Base-by-base conservation (phyloP, 2,888 invertebrate species). In the Parthenolecanium corni region DNA sequence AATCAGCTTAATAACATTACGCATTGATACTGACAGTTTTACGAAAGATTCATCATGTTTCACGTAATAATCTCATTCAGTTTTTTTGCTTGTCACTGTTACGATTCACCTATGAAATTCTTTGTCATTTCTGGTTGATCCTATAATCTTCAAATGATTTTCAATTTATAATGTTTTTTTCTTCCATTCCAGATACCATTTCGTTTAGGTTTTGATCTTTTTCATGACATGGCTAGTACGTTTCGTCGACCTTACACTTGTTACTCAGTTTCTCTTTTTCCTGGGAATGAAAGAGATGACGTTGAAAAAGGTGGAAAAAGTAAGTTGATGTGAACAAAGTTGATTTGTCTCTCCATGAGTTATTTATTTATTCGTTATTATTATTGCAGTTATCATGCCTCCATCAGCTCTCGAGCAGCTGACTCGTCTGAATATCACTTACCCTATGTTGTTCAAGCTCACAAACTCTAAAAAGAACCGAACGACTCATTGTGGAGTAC, bases 391-490 rank as follows among this genome's bases (percentile, higher is more conserved):
- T 70, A 95, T 97, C 47, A 94, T 97, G 92, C 96, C 97, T 9
- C 94, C 95, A 0, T 95, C 95, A 46, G 95, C 95, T 0, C 74
- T 97, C 68, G 96, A 97, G 71, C 85, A 87, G 67, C 79, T 97
- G 6, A 94, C 93, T 3, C 80, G 94, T 65, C 77, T 94, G 21
- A 96, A 96, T 74, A 93, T 97, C 66, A 92, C 89, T 71, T 98
- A 97, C 72, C 98, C 98, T 0, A 98, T 98, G 97, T 79, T 98
- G 64, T 98, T 98, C 74, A 96, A 95, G 73, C 76, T 98, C 38
- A 89, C 84, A 24, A 96, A 96, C 73, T 85, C 84, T 69, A 87
- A 86, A 71, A 85, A 85, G 5, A 84, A 84, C 67, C 80, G 93
- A 65, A 79, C 84, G 31, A 95, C 96, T 11, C 97, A 98, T 73